Percentiles rank a stretch among this genome's conserved stretches.
Evolutionary conservation across 2,888 invertebrate species (phyloP).

Genomic region (Julus scanicus): DNA sequence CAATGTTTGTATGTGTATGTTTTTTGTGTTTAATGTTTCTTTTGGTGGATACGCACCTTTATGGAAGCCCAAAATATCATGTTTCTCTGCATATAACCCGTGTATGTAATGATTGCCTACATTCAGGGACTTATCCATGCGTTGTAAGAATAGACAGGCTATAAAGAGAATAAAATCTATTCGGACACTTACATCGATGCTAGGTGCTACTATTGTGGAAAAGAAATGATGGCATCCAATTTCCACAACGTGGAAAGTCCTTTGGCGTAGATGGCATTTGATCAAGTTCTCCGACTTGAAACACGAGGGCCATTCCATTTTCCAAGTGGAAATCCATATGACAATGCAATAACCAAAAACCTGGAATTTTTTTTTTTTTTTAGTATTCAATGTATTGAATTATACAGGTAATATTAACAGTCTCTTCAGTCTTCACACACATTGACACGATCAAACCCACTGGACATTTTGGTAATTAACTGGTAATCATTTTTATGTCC

Average conservation of each 20-base stretch:
- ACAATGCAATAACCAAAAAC: conserved; percentile 91
- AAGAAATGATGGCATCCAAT: conserved; percentile 64
- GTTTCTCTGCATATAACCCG: not conserved
- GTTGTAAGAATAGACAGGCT: not conserved
- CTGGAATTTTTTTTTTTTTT: conserved; percentile 70
- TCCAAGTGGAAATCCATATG: conserved; percentile 92
- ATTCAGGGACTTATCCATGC: not conserved
- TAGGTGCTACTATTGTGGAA: not conserved
- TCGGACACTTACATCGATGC: not conserved
- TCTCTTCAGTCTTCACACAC: no score
- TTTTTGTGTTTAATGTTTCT: no score
- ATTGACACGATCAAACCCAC: no score
- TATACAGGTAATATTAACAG: not conserved
- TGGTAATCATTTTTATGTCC: no score
- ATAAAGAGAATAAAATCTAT: not conserved
- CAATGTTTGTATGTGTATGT: no score
- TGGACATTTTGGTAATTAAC: no score
- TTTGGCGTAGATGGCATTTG: conserved; percentile 80
- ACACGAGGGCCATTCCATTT: conserved; percentile 86
- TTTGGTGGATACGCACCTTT: not conserved
- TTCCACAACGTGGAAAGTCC: conserved; percentile 82
- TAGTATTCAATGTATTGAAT: not conserved
- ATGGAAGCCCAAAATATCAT: not conserved
- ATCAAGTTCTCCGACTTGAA: conserved; percentile 83
- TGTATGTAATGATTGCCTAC: not conserved